Percentiles rank a stretch among this genome's conserved stretches.
Conservation (phyloP, 2,888 invertebrate genomes). For the Eilema sororculum region DNA sequence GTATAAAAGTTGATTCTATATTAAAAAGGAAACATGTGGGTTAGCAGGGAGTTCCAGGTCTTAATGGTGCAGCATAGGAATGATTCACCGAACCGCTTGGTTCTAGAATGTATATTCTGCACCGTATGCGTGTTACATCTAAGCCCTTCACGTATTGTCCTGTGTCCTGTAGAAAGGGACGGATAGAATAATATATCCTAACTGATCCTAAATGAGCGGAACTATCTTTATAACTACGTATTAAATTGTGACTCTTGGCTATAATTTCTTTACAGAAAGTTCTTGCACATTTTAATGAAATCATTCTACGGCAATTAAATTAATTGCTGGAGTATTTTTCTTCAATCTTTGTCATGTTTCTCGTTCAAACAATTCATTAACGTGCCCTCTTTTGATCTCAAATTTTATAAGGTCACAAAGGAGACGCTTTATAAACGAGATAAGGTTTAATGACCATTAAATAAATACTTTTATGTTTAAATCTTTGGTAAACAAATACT, state of each 20-base stretch:
- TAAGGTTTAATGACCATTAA: conserved; percentile 33
- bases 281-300: conserved; percentile 14
- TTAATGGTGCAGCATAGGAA: too few species aligned
- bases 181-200: too few species aligned
- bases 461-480: conserved; percentile 16
- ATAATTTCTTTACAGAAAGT: background rate
- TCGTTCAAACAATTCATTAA: conserved; percentile 26
- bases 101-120: too few species aligned
- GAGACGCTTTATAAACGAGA: conserved; percentile 24
- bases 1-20: too few species aligned
- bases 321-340: conserved; percentile 9
- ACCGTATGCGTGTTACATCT: too few species aligned
- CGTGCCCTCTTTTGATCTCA: conserved; percentile 22
- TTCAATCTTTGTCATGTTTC: conserved; percentile 10
- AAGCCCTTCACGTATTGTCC: too few species aligned
- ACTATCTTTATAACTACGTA: background rate
- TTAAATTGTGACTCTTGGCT: background rate
- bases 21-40: too few species aligned
- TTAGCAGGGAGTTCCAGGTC: too few species aligned
- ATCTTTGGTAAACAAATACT: background rate
- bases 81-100: too few species aligned
- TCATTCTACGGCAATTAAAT: background rate
- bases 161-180: too few species aligned
- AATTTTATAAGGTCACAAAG: conserved; percentile 13
- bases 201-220: background rate